A percentile compares a stretch with the other conserved stretches of the same genome.
Conservation (phyloP, 2,797 vertebrate species). For the Psittacula echo region DNA sequence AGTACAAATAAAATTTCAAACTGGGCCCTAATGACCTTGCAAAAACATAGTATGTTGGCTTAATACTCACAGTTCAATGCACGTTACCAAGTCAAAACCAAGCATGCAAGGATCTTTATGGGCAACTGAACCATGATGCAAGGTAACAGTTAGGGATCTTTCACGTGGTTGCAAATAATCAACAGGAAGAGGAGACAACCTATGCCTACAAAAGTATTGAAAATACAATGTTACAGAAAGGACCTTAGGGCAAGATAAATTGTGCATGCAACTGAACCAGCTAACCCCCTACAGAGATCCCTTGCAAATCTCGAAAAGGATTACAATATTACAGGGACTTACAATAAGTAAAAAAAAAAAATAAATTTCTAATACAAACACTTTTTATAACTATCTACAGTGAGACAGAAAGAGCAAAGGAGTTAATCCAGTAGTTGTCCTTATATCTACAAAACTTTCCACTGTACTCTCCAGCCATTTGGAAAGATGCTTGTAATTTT, state of each 20-base stretch:
- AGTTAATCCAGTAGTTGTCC: background rate
- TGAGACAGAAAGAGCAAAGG: background rate
- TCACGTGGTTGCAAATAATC: constrained; percentile 86
- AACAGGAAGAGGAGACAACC: constrained; percentile 81
- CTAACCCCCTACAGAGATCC: background rate
- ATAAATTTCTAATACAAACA: background rate
- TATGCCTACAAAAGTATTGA: constrained; percentile 76
- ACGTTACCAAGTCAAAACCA: constrained; percentile 91
- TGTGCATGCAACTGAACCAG: background rate
- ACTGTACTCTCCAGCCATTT: background rate
- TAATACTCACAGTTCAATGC: constrained; percentile 91
- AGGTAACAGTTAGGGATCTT: constrained; percentile 81
- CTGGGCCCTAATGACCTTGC: background rate
- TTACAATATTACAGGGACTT: background rate
- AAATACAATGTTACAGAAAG: background rate
- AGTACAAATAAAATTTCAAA: background rate
- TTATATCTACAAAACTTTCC: background rate
- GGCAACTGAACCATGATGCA: constrained; percentile 91
- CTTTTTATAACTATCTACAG: background rate
- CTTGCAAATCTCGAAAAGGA: background rate
- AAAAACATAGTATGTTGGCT: background rate
- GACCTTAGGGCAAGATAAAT: background rate
- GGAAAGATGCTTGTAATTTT: background rate
- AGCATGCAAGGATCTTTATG: constrained; percentile 86
- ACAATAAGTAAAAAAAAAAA: background rate